Evolutionary conservation across 2,113 vertebrate genomes (phyloP), one percentile per base, ranked within the genome.

Genomic region (Suncus etruscus): DNA sequence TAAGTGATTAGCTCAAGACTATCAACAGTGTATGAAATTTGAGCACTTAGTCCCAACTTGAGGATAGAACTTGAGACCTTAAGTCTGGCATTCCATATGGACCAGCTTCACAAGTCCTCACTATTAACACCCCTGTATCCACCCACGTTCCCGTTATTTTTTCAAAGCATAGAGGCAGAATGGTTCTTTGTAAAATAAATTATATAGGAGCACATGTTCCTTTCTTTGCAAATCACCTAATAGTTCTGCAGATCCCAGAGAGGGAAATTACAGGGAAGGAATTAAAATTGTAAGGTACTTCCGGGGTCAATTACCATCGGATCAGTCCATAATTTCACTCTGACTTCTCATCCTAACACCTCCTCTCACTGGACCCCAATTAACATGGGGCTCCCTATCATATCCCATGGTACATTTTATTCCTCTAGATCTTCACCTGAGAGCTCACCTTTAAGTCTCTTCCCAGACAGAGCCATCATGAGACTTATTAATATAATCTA

Each of bases 161-260:
- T 63, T 45, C 50, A 68, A 88, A 47, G 8, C 0, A 25, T 11
- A 39, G 15, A 32, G 7, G 8, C 39, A 68, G 47, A 83, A 88
- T 39, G 22, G 25, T 16, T 20, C 22, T 61, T 54, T 78, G 74
- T 9, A n/a, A 87, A 81, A 79, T 22, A n/a, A 85, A 69, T 10
- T 54, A 77, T 2, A 32, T 66, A 32, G 29, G 50, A 90, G 66
- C 39, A 0, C 5, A 3, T 25, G 2, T 54, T 80, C 16, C 32
- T 4, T 14, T 0, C 16, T 51, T 45, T 1, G 0, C 7, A 25
- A 25, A 8, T 1, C 12, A 2, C 47, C 54, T 54, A 39, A 14
- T 54, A 54, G 54, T 4, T 54, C 54, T 54, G 12, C 12, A 15
- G 58, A 61, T 61, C 58, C 6, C 7, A 18, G 58, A 61, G 18